Evolutionary conservation across 2,888 invertebrate genomes (phyloP).

Genomic region (Melangyna quadrimaculata): DNA sequence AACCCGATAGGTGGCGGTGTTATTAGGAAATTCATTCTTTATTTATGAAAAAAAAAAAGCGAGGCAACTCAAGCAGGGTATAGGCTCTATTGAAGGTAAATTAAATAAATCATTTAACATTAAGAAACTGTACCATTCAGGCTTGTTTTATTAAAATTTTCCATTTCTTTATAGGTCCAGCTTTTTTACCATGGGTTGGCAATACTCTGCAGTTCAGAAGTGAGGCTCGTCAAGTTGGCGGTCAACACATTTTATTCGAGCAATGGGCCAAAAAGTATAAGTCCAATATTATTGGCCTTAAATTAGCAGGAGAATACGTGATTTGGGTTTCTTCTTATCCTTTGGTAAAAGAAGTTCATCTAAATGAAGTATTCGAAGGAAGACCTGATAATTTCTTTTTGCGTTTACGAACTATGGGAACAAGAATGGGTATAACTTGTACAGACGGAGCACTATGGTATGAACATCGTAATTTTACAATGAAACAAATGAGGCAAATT

Average conservation of each 20-base stretch:
- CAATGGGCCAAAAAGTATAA: conserved; percentile 81
- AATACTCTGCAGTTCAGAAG: conserved; percentile 78
- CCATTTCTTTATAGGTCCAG: conserved; percentile 76
- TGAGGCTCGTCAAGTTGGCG: conserved; percentile 79
- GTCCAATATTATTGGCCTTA: conserved; percentile 83
- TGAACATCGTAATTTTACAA: conserved; percentile 83
- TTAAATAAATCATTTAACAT: too few relatives aligned
- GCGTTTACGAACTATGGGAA: conserved; percentile 85
- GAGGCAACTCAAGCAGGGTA: too few relatives aligned
- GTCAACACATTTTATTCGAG: conserved; percentile 82
- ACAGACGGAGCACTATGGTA: conserved; percentile 84
- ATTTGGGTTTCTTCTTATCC: conserved; percentile 83
- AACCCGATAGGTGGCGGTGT: too few relatives aligned
- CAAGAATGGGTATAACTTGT: conserved; percentile 83
- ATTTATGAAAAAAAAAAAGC: too few relatives aligned
- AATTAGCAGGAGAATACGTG: conserved; percentile 82
- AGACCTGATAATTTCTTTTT: conserved; percentile 86
- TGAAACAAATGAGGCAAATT: conserved; percentile 82
- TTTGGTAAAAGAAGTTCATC: conserved; percentile 82
- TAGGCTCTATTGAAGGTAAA: too few relatives aligned
- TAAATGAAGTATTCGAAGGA: conserved; percentile 84
- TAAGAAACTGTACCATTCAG: too few relatives aligned
- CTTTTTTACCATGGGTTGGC: conserved; percentile 79
- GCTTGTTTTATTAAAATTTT: too few relatives aligned
- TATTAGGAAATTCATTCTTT: too few relatives aligned